Evolutionary conservation across 2,113 vertebrate genomes (phyloP).

Genomic region (zebrafish (Danio rerio)): GRCz12tu NC_133193.1:28456001-28456500

Average conservation of each 20-base stretch:
- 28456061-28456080: too few species aligned
- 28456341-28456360: constrained; percentile 7
- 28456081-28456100: too few species aligned
- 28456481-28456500: constrained; percentile 4
- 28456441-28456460: constrained; percentile 22
- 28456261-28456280: background rate
- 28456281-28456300: background rate
- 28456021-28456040: too few species aligned
- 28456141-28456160: background rate
- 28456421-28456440: constrained; percentile 34
- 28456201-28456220: background rate
- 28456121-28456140: too few species aligned
- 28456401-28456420: constrained; percentile 8
- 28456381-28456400: constrained; percentile 23
- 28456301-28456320: background rate
- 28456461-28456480: constrained; percentile 19
- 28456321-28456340: background rate
- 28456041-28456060: too few species aligned
- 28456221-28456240: background rate
- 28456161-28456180: constrained; percentile 1
- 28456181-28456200: background rate
- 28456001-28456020: too few species aligned
- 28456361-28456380: background rate
- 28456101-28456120: too few species aligned
- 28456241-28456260: background rate